Conservation (phyloP, 2,888 invertebrate genomes). For the Pseudeuparius sepicola region DNA sequence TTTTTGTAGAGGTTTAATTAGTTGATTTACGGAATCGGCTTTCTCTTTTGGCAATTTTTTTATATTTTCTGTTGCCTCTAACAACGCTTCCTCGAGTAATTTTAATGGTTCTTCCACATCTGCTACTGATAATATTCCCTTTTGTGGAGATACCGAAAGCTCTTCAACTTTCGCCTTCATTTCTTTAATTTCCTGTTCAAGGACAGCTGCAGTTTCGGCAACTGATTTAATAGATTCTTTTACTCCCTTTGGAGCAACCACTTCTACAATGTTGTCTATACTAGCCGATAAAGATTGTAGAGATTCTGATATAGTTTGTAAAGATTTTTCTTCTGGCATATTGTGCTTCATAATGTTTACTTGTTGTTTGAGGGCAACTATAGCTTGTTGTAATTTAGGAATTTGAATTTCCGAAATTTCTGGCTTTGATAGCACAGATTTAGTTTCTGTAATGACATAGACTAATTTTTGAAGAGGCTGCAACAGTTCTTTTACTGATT, state of each 20-base stretch:
- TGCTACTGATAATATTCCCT: constrained; percentile 23
- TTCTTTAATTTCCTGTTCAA: constrained; percentile 17
- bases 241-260: background rate
- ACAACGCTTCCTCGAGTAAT: background rate
- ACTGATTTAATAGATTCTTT: background rate
- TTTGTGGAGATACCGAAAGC: constrained; percentile 18
- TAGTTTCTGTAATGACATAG: too few species aligned
- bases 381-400: too few species aligned
- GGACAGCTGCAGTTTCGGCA: background rate
- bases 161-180: constrained; percentile 16
- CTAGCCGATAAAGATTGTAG: too few species aligned
- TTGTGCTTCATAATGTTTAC: too few species aligned
- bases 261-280: background rate
- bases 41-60: constrained; percentile 7
- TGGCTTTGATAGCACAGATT: too few species aligned
- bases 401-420: too few species aligned
- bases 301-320: too few species aligned
- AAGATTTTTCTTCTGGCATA: too few species aligned
- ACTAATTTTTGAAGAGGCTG: too few species aligned
- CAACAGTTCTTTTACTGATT: constrained; percentile 2
- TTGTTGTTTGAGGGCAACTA: too few species aligned
- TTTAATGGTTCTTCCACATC: constrained; percentile 17
- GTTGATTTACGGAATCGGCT: too few species aligned
- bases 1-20: constrained; percentile 14
- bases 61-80: constrained; percentile 11